phyloP scores from a whole-genome alignment of 2,113 vertebrate genomes.

The Bufo gargarizans region DNA sequence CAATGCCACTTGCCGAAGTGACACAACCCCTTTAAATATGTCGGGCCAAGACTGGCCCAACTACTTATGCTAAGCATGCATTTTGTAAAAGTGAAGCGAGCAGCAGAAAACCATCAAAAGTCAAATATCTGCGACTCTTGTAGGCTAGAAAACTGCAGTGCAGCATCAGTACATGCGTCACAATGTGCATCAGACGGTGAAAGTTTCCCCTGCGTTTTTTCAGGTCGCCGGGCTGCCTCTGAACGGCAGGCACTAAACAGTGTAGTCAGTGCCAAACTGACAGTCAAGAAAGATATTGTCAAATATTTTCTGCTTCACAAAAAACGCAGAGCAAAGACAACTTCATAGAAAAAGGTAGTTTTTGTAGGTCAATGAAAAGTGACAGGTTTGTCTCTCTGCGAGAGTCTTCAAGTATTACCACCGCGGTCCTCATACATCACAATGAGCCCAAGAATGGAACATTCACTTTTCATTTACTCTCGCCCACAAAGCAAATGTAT shows the following conservation, averaged over 20 bases:
- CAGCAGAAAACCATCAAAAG: too few relatives aligned
- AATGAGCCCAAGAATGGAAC: conserved; percentile 2
- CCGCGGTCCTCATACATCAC: conserved; percentile 17
- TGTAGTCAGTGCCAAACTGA: conserved; percentile 17
- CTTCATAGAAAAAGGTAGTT: conserved; percentile 26
- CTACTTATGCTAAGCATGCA: too few relatives aligned
- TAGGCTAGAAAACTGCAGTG: too few relatives aligned
- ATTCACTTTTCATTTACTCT: conserved; percentile 28
- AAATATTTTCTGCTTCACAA: conserved; percentile 52
- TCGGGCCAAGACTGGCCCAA: too few relatives aligned
- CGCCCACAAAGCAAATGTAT: neutral
- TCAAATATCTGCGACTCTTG: too few relatives aligned
- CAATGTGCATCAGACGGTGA: neutral
- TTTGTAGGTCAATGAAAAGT: conserved; percentile 55
- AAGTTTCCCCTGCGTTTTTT: conserved; percentile 6
- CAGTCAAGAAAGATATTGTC: conserved; percentile 46
- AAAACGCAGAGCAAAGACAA: conserved; percentile 26
- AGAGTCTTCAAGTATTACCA: neutral
- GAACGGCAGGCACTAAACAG: neutral
- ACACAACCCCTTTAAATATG: too few relatives aligned
- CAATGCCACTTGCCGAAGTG: too few relatives aligned
- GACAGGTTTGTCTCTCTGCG: conserved; percentile 35
- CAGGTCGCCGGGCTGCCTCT: neutral
- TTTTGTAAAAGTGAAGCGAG: too few relatives aligned
- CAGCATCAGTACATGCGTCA: too few relatives aligned